Base-by-base conservation (phyloP, 2,888 invertebrate genomes). In the Theretra japonica region DNA sequence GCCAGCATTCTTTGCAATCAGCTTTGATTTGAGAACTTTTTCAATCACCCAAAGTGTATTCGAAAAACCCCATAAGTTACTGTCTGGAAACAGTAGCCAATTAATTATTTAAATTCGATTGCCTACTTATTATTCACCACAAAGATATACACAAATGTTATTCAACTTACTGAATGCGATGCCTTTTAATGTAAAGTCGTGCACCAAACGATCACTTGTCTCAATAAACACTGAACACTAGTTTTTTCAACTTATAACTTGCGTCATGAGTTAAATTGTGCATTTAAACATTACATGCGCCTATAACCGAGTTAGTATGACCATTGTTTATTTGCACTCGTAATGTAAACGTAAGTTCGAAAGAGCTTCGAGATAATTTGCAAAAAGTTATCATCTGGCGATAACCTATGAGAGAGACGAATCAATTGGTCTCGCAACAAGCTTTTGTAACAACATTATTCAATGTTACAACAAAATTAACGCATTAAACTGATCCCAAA, bases 311-410 rank as follows among this genome's bases (percentile, higher is more conserved):
- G 15, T 48, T 23, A 65, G 17, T 48, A 2, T 15, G 21, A 23
- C 15, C 3, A 48, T 6, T 56, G 23, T 56, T 53, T 56, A 33
- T 2, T 11, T 30, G 21, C 5, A 33, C 11, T 7, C 21, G 65
- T 57, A 65, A 71, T 71, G 56, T 41, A 65, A 53, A 23, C 19
- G 19, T 53, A 41, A 41, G n/a, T 28, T 65, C 21, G 19, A 33
- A 5, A 30, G 15, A 73, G 68, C 71, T 73, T 75, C 70, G 56
- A 30, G 70, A 72, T 73, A 73, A 53, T 80, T 81, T 73, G 77
- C 78, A 74, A 83, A 87, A 88, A 86, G 82, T 84, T 86, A 87
- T 91, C 91, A 90, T 88, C 88, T 91, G 90, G 86, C 82, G 84
- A 87, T 91, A 91, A 90, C 90, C 90, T 90, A 85, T 76, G 83